Conservation (phyloP, 2,797 vertebrate species). For the Danio tinwini region DNA sequence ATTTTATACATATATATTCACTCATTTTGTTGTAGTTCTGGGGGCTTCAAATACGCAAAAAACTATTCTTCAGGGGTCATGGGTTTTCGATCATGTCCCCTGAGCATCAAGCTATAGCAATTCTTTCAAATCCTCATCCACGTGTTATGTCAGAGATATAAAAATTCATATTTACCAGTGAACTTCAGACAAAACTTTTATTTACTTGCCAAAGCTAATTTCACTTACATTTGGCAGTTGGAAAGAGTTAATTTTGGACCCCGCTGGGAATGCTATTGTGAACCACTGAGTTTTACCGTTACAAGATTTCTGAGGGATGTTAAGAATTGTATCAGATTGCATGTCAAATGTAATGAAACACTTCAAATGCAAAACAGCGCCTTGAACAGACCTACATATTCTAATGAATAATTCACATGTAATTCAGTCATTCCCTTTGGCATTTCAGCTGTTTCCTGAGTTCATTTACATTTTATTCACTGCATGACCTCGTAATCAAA, state of each 20-base stretch:
- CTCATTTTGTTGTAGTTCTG: background rate
- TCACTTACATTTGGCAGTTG: background rate
- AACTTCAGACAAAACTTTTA: background rate
- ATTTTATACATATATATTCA: background rate
- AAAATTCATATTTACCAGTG: background rate
- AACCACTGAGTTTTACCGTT: slow-evolving; percentile 19
- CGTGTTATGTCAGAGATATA: background rate
- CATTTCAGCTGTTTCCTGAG: slow-evolving; percentile 59
- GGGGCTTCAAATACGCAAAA: background rate
- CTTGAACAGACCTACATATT: slow-evolving; percentile 59
- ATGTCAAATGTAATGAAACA: slow-evolving; percentile 58
- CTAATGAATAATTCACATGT: slow-evolving; percentile 64
- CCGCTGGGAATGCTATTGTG: slow-evolving; percentile 8
- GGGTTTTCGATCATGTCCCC: background rate
- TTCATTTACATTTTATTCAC: slow-evolving; percentile 64
- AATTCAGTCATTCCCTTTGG: slow-evolving; percentile 64
- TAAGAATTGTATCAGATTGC: slow-evolving; percentile 51
- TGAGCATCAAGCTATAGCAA: background rate
- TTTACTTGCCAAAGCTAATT: background rate
- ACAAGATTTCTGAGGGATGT: slow-evolving; percentile 32
- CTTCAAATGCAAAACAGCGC: slow-evolving; percentile 61
- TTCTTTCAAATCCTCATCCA: background rate
- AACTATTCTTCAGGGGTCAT: background rate
- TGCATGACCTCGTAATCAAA: slow-evolving; percentile 64
- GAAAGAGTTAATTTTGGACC: background rate